Base-by-base conservation (phyloP, 1,140 invertebrate species). In the Cydia amplana region DNA sequence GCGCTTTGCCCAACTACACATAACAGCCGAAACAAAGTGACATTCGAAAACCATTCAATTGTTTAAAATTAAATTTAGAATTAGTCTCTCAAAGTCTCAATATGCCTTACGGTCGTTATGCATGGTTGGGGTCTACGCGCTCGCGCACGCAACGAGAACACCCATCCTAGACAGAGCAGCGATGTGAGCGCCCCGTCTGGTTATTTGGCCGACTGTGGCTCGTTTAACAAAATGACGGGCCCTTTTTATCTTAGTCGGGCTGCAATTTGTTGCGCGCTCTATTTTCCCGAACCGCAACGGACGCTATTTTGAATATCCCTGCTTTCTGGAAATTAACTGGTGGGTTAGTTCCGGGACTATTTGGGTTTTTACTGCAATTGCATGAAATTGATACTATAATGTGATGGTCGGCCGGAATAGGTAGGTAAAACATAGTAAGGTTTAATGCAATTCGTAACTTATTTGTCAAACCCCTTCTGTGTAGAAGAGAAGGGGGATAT, bases 241-340 rank as follows among this genome's bases (percentile, higher is more conserved):
- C 81, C 85, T 84, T 86, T 86, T 86, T 86, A 86, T 86, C 85
- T 85, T 82, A 83, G 80, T 84, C 82, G 80, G 76, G 60, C 65
- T 43, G 81, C 83, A 84, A 87, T 88, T 87, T 88, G 85, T 88
- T 86, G 78, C 81, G 79, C 79, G 76, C 83, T 88, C 86, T 87
- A 88, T 87, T 87, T 87, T 87, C 85, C 78, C 77, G 77, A 75
- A 85, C 88, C 88, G 83, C 87, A 90, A 85, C 78, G 79, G 83
- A 81, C 82, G 78, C 82, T 86, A 85, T 87, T 90, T 88, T 86
- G 82, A 88, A 90, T 90, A 86, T 85, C 82, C 83, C 78, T 84
- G 83, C 82, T 82, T 60, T 81, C 76, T 78, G n/a, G 73, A 88
- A 88, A 85, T 85, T 85, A 87, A 89, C 43, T 51, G 65, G 46